Percentiles rank a stretch among this genome's conserved stretches.
phyloP scores from a whole-genome alignment of 2,888 invertebrate species.

The Acrocyrtus sp. region DNA sequence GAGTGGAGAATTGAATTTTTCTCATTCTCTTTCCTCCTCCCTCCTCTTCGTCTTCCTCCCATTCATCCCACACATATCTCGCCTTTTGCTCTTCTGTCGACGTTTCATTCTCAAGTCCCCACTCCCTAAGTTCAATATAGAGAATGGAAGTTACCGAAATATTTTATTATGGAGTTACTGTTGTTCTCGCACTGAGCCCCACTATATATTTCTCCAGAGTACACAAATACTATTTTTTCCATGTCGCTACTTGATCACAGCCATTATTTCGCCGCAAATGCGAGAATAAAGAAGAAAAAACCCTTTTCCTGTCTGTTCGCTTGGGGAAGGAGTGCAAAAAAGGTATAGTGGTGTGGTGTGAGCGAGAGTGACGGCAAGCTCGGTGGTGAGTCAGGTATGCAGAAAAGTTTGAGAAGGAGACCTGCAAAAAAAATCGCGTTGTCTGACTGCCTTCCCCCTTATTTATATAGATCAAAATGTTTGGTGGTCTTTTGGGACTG shows the following conservation, averaged over 20 bases:
- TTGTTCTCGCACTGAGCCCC: too few species aligned
- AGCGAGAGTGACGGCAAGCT: background rate
- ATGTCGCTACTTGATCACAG: slow-evolving; percentile 46
- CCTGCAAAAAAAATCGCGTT: background rate
- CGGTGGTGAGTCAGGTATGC: background rate
- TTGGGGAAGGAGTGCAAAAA: slow-evolving; percentile 1
- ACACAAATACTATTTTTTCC: too few species aligned
- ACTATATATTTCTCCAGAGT: too few species aligned
- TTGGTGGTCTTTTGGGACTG: slow-evolving; percentile 33
- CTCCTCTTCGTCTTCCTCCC: too few species aligned
- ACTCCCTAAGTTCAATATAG: too few species aligned
- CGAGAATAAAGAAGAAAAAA: slow-evolving; percentile 32
- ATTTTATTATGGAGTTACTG: background rate
- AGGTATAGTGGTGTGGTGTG: background rate
- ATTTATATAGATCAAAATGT: slow-evolving; percentile 37
- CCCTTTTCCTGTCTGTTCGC: slow-evolving; percentile 36
- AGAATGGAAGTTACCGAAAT: background rate
- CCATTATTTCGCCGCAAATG: slow-evolving; percentile 40
- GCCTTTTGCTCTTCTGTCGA: too few species aligned
- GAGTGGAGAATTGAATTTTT: background rate
- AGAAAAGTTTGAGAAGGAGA: background rate
- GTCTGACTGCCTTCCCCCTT: background rate
- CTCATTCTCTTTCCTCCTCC: background rate
- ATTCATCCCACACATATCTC: background rate
- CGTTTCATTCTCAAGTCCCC: too few species aligned